Evolutionary conservation across 2,797 vertebrate genomes (phyloP).

Genomic region (Sus cebifrons): DNA sequence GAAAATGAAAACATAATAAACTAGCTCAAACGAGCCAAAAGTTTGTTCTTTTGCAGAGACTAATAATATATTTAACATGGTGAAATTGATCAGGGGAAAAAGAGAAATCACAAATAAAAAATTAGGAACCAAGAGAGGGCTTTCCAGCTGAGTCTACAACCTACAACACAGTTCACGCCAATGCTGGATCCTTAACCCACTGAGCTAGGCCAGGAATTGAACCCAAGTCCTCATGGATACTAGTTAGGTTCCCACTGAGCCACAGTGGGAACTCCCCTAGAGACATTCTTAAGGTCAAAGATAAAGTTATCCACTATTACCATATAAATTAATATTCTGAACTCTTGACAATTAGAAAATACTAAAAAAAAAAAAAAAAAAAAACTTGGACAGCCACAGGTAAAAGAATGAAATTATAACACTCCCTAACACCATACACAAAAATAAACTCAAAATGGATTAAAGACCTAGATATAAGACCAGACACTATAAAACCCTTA

Average conservation of each 20-base stretch:
- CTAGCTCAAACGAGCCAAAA: not conserved
- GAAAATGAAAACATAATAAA: not conserved
- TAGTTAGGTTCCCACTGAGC: too few relatives aligned
- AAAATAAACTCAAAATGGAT: too few relatives aligned
- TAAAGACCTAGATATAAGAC: too few relatives aligned
- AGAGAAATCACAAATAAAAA: not conserved
- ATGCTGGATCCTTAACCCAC: too few relatives aligned
- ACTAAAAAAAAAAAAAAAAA: too few relatives aligned
- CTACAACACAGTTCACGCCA: too few relatives aligned
- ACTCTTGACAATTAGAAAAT: not conserved
- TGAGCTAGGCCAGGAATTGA: too few relatives aligned
- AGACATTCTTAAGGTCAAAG: not conserved
- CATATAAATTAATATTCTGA: not conserved
- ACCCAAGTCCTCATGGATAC: too few relatives aligned
- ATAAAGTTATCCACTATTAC: not conserved
- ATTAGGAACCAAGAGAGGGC: not conserved
- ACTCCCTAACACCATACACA: too few relatives aligned
- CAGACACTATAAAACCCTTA: too few relatives aligned
- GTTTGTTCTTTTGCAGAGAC: not conserved
- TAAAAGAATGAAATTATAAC: too few relatives aligned
- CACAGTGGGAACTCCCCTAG: not conserved
- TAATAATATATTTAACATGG: not conserved
- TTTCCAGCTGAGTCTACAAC: not conserved
- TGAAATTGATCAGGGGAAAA: not conserved
- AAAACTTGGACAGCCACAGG: too few relatives aligned